Evolutionary conservation across 2,888 invertebrate species (phyloP), one percentile per base, ranked within the genome.

Genomic region (Thera obeliscata): DNA sequence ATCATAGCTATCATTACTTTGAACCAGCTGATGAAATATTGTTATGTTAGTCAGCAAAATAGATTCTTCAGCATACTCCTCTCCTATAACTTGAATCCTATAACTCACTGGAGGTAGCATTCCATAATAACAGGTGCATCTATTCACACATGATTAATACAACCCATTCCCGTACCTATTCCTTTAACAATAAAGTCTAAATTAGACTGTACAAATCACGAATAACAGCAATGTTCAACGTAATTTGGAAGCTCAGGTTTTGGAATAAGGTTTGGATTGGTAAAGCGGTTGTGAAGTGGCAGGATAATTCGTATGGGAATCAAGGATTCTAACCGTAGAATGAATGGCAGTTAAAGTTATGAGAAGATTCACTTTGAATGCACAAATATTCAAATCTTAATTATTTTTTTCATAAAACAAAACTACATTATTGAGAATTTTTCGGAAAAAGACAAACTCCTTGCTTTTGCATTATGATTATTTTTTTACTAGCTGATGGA

Each of bases 41-140:
- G 64, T 64, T 35, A 57, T 52, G 50, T 36, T 22, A 5, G 12
- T 60, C 60, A 65, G 64, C 35, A 35, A 59, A 59, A 54, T 56
- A 49, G 57, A 35, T 22, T 52, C 38, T 4, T 6, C 3, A 41
- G 49, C 12, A 59, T 2, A 7, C 48, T 2, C 22, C 22, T 22
- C 22, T 64, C 70, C 64, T 66, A 62, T 76, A 52, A 67, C 77
- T 79, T 78, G 64, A 2, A 67, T 78, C 78, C 59, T 2, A 11
- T 12, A 64, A 48, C 67, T 58, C 55, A 65, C 70, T 61, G 73
- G 74, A 78, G 82, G 83, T 81, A 74, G 82, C 87, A 90, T 90
- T 88, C 89, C 88, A 79, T 67, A 78, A 75, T 74, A 82, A 84
- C 89, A 90, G 89, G 88, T 90, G 89, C 79, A 81, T 78, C 77